Conservation (phyloP, 2,888 invertebrate species). For the Chloroclystis v-ata region DNA sequence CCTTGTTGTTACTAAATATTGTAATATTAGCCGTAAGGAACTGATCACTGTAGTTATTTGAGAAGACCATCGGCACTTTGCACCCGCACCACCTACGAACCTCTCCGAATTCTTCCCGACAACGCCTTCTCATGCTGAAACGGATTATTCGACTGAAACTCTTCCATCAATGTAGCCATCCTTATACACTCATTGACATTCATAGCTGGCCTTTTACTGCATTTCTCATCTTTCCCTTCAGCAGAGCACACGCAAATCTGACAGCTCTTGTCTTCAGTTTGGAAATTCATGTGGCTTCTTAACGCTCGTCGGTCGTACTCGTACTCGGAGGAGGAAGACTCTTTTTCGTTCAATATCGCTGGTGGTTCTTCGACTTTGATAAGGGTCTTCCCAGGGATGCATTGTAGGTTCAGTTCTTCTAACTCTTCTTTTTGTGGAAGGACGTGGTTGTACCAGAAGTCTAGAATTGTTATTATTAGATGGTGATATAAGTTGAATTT, state of each 20-base stretch:
- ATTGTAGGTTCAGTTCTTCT: slow-evolving; percentile 34
- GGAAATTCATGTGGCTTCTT: slow-evolving; percentile 45
- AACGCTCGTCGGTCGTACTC: slow-evolving; percentile 22
- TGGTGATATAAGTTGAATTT: not conserved
- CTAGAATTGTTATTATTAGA: slow-evolving; percentile 49
- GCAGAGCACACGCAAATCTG: slow-evolving; percentile 57
- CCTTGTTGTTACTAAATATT: no score
- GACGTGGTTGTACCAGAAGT: slow-evolving; percentile 45
- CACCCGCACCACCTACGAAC: slow-evolving; percentile 40
- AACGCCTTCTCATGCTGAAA: slow-evolving; percentile 45
- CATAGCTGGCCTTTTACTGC: slow-evolving; percentile 51
- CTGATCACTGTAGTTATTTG: no score
- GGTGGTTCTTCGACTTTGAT: slow-evolving; percentile 35
- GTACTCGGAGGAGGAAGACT: slow-evolving; percentile 13
- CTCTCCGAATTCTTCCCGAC: slow-evolving; percentile 52
- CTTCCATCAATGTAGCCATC: slow-evolving; percentile 33
- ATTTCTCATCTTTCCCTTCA: slow-evolving; percentile 54
- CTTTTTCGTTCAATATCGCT: not conserved
- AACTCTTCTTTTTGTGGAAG: slow-evolving; percentile 34
- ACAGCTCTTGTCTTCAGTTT: slow-evolving; percentile 45
- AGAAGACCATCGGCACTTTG: not conserved
- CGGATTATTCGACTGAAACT: slow-evolving; percentile 36
- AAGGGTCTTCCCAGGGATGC: slow-evolving; percentile 58
- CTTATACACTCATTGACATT: slow-evolving; percentile 61
- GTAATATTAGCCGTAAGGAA: no score